Evolutionary conservation across 2,888 invertebrate species (phyloP), one percentile per base, ranked within the genome.

Genomic region (Eudasyphora cyanicolor): DNA sequence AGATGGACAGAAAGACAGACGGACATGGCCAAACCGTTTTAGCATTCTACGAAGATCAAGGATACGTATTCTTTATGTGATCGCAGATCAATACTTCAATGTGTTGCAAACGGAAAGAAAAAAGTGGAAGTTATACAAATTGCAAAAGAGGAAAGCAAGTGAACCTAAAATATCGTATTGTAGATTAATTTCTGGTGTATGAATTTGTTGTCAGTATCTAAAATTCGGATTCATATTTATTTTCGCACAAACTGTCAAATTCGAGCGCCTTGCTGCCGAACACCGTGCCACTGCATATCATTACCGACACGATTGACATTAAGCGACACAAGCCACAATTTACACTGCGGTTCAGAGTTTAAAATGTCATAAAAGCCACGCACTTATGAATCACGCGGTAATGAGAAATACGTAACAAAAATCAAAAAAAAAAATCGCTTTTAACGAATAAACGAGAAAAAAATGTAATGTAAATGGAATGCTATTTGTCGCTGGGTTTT

Each of bases 291-390:
- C 24, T 8, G 27, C 57, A 27, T 27, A 27, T n/a, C 7, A 60
- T n/a, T n/a, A n/a, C n/a, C n/a, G n/a, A n/a, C n/a, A n/a, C n/a
- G n/a, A n/a, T n/a, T n/a, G n/a, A 14, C 19, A 67, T 24, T 42
- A 17, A 38, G 3, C 38, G 24, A n/a, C 67, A 38, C 45, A 42
- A 24, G 67, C 14, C 67, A 67, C 42, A 45, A 38, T 38, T 21
- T 54, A 24, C 12, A 29, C 19, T 17, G 6, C 19, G n/a, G 67
- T 45, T 45, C 67, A 67, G 5, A 67, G 45, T 42, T 45, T 21
- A 42, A 67, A 67, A 45, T 45, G 67, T 67, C 67, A 67, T 1
- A 42, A 67, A 67, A 67, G n/a, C 29, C 29, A 29, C 27, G 14
- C n/a, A 60, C 17, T 10, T 38, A 49, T 17, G 49, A 45, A n/a